These are phyloP conservation scores for Syngnathoides biaculeatus DNA, from an alignment of 2,113 vertebrate species.

Conservation along the genomic window DNA sequence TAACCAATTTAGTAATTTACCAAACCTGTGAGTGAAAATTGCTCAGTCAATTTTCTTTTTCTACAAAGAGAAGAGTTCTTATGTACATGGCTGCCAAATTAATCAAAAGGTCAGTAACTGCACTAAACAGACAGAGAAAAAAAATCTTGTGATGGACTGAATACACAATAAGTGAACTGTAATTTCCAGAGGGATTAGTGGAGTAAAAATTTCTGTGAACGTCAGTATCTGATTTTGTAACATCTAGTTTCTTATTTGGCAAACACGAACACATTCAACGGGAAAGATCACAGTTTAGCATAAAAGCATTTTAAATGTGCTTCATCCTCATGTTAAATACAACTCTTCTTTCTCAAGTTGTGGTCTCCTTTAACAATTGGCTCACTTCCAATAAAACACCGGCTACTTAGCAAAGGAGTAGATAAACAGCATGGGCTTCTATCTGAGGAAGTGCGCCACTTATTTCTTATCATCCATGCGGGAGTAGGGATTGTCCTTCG, in stretches of 20 bases:
- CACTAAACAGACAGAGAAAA: too few species aligned
- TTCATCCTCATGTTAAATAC: slow-evolving; percentile 18
- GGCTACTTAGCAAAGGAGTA: not conserved
- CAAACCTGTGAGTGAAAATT: too few species aligned
- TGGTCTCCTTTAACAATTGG: not conserved
- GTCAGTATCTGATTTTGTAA: not conserved
- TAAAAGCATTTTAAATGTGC: not conserved
- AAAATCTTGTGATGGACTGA: too few species aligned
- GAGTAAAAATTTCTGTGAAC: not conserved
- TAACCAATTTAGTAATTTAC: too few species aligned
- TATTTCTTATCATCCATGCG: slow-evolving; percentile 59
- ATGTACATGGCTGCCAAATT: too few species aligned
- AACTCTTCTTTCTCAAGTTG: not conserved
- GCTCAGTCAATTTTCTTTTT: too few species aligned
- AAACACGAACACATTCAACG: not conserved
- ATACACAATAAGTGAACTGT: too few species aligned
- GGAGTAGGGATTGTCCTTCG: slow-evolving; percentile 62
- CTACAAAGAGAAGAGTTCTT: too few species aligned
- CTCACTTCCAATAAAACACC: not conserved
- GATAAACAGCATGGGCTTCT: not conserved
- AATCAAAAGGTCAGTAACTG: too few species aligned
- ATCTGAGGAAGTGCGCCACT: not conserved
- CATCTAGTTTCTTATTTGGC: not conserved
- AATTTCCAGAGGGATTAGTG: too few species aligned
- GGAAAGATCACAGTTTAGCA: slow-evolving; percentile 39